These are phyloP conservation scores for Miichthys miiuy DNA, from an alignment of 2,797 vertebrate species.

Conservation along the genomic window DNA sequence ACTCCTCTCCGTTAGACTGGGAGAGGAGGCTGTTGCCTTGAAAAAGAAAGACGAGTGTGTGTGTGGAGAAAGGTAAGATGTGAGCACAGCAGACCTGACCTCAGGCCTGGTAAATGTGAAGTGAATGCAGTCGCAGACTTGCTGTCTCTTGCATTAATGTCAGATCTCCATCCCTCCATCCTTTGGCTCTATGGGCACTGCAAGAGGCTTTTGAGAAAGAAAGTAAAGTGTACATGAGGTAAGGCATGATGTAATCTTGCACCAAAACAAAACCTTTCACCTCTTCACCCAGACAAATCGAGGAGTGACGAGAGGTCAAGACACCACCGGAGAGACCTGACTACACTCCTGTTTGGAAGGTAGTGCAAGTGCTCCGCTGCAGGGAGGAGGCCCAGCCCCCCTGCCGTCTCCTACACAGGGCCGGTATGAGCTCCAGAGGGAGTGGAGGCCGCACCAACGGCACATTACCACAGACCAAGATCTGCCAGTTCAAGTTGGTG, in stretches of 20 bases:
- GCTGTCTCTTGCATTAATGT: not conserved
- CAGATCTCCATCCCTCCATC: not conserved
- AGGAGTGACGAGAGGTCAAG: constrained; percentile 18
- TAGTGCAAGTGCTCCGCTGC: constrained; percentile 38
- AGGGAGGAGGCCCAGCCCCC: constrained; percentile 71
- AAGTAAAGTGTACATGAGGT: not conserved
- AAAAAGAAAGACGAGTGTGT: constrained; percentile 3
- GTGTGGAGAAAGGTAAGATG: not conserved
- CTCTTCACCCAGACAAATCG: constrained; percentile 31
- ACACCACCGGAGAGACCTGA: constrained; percentile 4
- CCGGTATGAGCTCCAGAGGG: constrained; percentile 85
- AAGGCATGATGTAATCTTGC: constrained; percentile 18
- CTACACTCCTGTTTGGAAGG: constrained; percentile 10
- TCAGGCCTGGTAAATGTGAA: not conserved
- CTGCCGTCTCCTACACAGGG: constrained; percentile 60
- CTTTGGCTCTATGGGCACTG: not conserved
- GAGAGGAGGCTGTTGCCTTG: not conserved
- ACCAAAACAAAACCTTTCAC: constrained; percentile 10
- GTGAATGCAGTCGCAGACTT: not conserved
- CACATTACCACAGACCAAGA: constrained; percentile 87
- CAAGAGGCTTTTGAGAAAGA: not conserved
- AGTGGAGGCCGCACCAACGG: constrained; percentile 85
- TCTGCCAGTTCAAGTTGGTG: constrained; percentile 91
- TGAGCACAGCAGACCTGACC: not conserved
- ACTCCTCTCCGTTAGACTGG: not conserved